Percentiles rank a stretch among this genome's conserved stretches.
Conservation (phyloP, 2,797 vertebrate species). For the Neostethus bicornis region DNA sequence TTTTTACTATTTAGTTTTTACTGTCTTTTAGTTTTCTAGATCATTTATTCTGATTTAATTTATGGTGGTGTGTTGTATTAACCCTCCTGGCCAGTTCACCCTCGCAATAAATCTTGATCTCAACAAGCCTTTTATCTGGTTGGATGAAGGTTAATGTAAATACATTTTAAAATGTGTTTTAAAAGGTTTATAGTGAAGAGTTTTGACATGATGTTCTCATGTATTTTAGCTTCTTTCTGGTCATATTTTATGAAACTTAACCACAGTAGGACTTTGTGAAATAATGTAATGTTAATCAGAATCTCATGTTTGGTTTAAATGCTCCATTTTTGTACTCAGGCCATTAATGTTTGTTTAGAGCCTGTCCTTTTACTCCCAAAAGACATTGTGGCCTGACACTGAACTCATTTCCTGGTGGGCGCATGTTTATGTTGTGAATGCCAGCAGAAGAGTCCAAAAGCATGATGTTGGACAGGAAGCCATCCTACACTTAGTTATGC, state of each 20-base stretch:
- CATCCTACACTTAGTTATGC: slow-evolving; percentile 14
- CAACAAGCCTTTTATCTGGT: too few relatives aligned
- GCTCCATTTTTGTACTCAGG: slow-evolving; percentile 1
- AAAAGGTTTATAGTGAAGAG: too few relatives aligned
- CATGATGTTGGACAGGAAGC: slow-evolving; percentile 51
- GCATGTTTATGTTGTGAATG: slow-evolving; percentile 54
- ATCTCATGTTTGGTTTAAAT: slow-evolving; percentile 8
- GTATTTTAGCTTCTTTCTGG: too few relatives aligned
- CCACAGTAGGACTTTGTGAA: slow-evolving; percentile 19
- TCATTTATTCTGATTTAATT: too few relatives aligned
- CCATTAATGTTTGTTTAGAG: slow-evolving; percentile 7
- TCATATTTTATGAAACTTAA: slow-evolving; percentile 5
- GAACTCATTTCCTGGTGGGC: slow-evolving; percentile 60
- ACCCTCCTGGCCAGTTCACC: too few relatives aligned
- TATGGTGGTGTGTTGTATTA: too few relatives aligned
- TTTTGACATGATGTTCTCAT: too few relatives aligned
- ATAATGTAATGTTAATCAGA: neutral
- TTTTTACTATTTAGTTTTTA: too few relatives aligned
- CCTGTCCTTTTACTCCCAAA: slow-evolving; percentile 27
- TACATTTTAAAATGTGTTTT: too few relatives aligned
- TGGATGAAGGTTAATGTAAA: too few relatives aligned
- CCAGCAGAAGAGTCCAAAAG: slow-evolving; percentile 37
- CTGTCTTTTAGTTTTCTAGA: too few relatives aligned
- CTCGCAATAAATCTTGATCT: too few relatives aligned
- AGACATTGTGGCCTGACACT: slow-evolving; percentile 46